These are phyloP conservation scores for Melanotus villosus DNA, from an alignment of 2,888 invertebrate genomes.

Conservation along the genomic window DNA sequence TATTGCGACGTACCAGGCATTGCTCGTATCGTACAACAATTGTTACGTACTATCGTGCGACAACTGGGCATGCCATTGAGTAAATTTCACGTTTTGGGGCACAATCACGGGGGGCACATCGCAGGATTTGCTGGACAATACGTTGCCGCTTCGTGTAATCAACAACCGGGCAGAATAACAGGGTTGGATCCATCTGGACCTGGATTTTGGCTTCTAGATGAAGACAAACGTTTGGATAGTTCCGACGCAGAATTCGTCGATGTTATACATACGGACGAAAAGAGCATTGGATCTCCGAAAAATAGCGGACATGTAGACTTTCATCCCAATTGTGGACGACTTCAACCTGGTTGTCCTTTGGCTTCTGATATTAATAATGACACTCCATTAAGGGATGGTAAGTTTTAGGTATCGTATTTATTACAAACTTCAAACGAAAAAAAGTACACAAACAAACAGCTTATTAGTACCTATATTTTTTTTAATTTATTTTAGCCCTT, in stretches of 20 bases:
- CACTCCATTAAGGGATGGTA: slow-evolving; percentile 5
- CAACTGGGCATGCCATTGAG: not conserved
- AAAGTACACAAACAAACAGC: no score
- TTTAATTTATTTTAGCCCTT: slow-evolving; percentile 4
- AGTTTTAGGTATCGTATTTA: not conserved
- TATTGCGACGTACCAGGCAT: slow-evolving; percentile 1
- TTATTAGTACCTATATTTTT: no score
- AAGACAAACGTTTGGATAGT: slow-evolving; percentile 69
- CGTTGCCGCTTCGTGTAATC: slow-evolving; percentile 14
- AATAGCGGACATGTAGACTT: slow-evolving; percentile 71
- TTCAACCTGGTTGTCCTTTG: slow-evolving; percentile 4
- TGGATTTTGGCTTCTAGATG: slow-evolving; percentile 60
- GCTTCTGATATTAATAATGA: not conserved
- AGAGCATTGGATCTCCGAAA: slow-evolving; percentile 68
- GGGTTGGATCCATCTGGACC: slow-evolving; percentile 50
- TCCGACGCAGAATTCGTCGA: slow-evolving; percentile 74
- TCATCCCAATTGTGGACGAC: slow-evolving; percentile 69
- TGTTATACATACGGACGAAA: slow-evolving; percentile 74
- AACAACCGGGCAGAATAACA: slow-evolving; percentile 34
- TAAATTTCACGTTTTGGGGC: slow-evolving; percentile 47
- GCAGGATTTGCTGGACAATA: slow-evolving; percentile 44
- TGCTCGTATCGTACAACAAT: not conserved
- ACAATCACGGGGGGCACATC: slow-evolving; percentile 50
- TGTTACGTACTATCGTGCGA: not conserved
- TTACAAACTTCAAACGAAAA: no score